Evolutionary conservation across 2,888 invertebrate species (phyloP), one percentile per base, ranked within the genome.

Genomic region (Xestia xanthographa): DNA sequence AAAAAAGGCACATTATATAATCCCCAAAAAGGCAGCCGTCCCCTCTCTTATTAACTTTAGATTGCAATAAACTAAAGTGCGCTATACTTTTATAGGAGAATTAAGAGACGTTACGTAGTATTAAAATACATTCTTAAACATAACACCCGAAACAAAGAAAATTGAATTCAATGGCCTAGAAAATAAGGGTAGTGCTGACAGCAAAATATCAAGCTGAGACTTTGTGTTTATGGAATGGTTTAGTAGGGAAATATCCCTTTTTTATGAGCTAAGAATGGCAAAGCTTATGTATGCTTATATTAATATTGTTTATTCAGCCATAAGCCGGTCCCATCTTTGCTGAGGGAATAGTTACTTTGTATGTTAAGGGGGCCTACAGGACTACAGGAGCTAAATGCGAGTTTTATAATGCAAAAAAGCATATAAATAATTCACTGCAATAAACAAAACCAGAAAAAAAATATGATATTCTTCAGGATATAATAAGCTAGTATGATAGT

Each of bases 1-100:
- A 84, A 87, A 84, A 87, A 86, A 83, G 82, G 84, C 66, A 72
- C 84, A 79, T 83, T 79, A 78, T 69, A 78, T 86, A 87, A 87
- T 86, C 84, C 82, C 83, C 80, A 80, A 87, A 87, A 87, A 87
- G 87, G 85, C 85, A 87, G 87, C 88, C 89, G 89, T 91, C 91
- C 89, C 89, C 88, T 66, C 79, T 78, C 92, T 95, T 95, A 95
- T 95, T 95, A 95, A 95, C 94, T 94, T 94, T 94, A 93, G 94
- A 95, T 95, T 92, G 95, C 94, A 93, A 95, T 95, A 95, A 95
- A 95, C 93, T 94, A 92, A 93, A 95, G 95, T 94, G 93, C 91
- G 91, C 92, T 93, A 93, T 95, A 94, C 94, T 95, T 95, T 95
- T 95, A 95, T 94, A 91, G 92, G 89, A 89, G 93, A 94, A 95